These are phyloP conservation scores for Nylanderia fulva DNA, from an alignment of 1,140 invertebrate species.

Conservation along the genomic window DNA sequence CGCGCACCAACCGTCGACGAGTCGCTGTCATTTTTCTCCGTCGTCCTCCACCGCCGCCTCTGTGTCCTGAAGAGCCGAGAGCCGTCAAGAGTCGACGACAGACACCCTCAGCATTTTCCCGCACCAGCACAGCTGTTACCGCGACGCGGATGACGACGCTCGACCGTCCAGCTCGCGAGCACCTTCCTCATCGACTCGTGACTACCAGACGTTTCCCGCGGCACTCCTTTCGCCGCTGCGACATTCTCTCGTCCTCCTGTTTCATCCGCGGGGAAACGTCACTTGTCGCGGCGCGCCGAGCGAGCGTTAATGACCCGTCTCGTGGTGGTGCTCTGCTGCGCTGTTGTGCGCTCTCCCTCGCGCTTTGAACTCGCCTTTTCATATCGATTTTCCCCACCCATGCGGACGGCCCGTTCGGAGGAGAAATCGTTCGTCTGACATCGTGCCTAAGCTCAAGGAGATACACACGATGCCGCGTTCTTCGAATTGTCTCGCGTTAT, in stretches of 20 bases:
- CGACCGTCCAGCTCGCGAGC: not conserved
- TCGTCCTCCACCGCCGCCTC: no score
- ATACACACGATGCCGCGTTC: not conserved
- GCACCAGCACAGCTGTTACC: slow-evolving; percentile 7
- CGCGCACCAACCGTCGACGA: slow-evolving; percentile 32
- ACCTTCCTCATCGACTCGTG: slow-evolving; percentile 8
- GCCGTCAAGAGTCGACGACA: slow-evolving; percentile 33
- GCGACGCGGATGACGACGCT: not conserved
- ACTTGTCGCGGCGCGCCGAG: slow-evolving; percentile 29
- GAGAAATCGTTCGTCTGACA: slow-evolving; percentile 2
- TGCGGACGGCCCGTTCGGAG: slow-evolving; percentile 37
- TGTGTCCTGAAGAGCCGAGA: not conserved
- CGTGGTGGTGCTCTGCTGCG: not conserved
- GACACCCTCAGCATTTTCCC: slow-evolving; percentile 34
- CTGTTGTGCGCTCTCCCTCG: slow-evolving; percentile 28
- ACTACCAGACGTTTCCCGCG: not conserved
- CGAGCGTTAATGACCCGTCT: slow-evolving; percentile 51
- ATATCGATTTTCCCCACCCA: slow-evolving; percentile 81
- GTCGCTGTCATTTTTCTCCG: slow-evolving; percentile 9
- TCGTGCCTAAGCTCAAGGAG: not conserved
- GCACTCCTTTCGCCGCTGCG: not conserved
- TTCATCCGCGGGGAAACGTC: not conserved
- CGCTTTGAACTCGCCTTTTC: slow-evolving; percentile 73
- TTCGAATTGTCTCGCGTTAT: not conserved
- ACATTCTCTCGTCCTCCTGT: slow-evolving; percentile 14